Percentiles rank a stretch among this genome's conserved stretches.
phyloP scores from a whole-genome alignment of 53 echinoderm and acorn worm species.

The Hippasteria phrygiana region DNA sequence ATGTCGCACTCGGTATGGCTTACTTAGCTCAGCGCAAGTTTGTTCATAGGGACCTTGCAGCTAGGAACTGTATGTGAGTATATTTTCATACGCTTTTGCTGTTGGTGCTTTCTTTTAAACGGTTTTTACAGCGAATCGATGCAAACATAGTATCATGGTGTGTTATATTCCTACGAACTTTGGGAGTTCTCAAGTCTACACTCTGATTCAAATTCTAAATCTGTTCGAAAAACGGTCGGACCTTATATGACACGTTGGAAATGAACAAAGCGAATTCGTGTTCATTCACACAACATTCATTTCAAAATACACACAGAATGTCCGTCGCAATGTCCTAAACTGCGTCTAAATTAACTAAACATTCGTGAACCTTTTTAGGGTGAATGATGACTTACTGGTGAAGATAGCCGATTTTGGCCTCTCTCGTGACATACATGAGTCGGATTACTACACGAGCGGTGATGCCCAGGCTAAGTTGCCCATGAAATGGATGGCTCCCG shows the following conservation, averaged over 20 bases:
- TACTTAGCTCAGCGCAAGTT: constrained; percentile 24
- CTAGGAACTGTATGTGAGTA: constrained; percentile 61
- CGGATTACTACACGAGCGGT: constrained; percentile 44
- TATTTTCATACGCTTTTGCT: neutral
- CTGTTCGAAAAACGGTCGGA: too few species aligned
- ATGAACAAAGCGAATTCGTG: too few species aligned
- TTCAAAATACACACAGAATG: too few species aligned
- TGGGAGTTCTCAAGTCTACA: neutral
- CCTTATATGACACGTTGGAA: too few species aligned
- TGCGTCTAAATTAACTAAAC: too few species aligned
- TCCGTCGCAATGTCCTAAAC: too few species aligned
- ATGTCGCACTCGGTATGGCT: constrained; percentile 36
- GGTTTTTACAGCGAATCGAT: too few species aligned
- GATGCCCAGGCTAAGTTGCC: constrained; percentile 48
- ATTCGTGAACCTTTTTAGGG: neutral
- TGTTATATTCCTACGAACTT: too few species aligned
- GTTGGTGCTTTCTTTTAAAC: neutral
- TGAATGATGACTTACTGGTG: constrained; percentile 25
- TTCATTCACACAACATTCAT: too few species aligned
- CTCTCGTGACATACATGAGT: constrained; percentile 20
- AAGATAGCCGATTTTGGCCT: constrained; percentile 63
- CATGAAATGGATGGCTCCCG: constrained; percentile 64
- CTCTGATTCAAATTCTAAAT: too few species aligned
- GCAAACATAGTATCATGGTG: too few species aligned
- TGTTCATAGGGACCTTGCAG: constrained; percentile 49